phyloP scores from a whole-genome alignment of 2,888 invertebrate species.

The Taenaris catops region DNA sequence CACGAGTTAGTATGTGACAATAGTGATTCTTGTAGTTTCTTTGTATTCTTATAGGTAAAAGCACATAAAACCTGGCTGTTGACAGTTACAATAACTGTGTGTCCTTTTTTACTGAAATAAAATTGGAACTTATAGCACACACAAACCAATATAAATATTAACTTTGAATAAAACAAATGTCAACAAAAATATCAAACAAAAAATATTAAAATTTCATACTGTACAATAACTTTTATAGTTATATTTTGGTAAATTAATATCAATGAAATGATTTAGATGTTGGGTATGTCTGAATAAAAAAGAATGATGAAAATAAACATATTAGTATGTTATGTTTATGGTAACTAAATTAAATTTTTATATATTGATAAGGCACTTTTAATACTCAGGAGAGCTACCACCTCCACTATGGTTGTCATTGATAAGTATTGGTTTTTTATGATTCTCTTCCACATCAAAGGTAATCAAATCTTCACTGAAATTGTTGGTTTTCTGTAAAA shows the following conservation, averaged over 20 bases:
- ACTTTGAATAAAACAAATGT: too few relatives aligned
- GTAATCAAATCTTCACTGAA: constrained; percentile 55
- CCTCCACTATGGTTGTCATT: constrained; percentile 49
- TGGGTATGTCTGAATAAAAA: background rate
- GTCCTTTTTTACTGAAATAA: too few relatives aligned
- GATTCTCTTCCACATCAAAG: constrained; percentile 63
- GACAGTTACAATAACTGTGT: too few relatives aligned
- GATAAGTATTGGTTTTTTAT: constrained; percentile 44
- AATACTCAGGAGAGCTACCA: constrained; percentile 70
- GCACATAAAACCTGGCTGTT: too few relatives aligned
- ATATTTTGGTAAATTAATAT: background rate
- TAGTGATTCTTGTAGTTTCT: too few relatives aligned
- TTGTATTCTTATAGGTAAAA: too few relatives aligned
- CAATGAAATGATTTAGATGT: background rate
- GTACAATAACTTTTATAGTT: constrained; percentile 2
- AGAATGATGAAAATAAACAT: constrained; percentile 5
- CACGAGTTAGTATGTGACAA: too few relatives aligned
- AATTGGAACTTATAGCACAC: too few relatives aligned
- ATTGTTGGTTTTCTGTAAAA: constrained; percentile 52
- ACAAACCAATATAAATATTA: too few relatives aligned
- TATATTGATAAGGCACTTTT: constrained; percentile 53
- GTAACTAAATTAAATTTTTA: constrained; percentile 38
- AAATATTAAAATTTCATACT: background rate
- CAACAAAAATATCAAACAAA: too few relatives aligned
- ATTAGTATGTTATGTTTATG: constrained; percentile 26